Evolutionary conservation across 2,113 vertebrate species (phyloP).

Genomic region (Macaca fascicularis): T2T-MFA8v1.1 NC_088388.1:120351501-120352000

Average conservation of each 20-base stretch:
- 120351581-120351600: not conserved
- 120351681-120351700: not conserved
- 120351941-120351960: no score
- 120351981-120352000: no score
- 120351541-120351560: not conserved
- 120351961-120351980: no score
- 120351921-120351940: no score
- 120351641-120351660: not conserved
- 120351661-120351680: not conserved
- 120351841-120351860: not conserved
- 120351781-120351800: not conserved
- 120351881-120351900: no score
- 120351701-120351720: not conserved
- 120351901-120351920: no score
- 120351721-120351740: not conserved
- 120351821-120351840: not conserved
- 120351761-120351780: not conserved
- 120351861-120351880: not conserved
- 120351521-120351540: not conserved
- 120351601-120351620: not conserved
- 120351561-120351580: not conserved
- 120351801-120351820: not conserved
- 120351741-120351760: not conserved
- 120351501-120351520: fast-evolving
- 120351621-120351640: not conserved